Evolutionary conservation across 2,888 invertebrate species (phyloP).

Genomic region (Altica lythri): DNA sequence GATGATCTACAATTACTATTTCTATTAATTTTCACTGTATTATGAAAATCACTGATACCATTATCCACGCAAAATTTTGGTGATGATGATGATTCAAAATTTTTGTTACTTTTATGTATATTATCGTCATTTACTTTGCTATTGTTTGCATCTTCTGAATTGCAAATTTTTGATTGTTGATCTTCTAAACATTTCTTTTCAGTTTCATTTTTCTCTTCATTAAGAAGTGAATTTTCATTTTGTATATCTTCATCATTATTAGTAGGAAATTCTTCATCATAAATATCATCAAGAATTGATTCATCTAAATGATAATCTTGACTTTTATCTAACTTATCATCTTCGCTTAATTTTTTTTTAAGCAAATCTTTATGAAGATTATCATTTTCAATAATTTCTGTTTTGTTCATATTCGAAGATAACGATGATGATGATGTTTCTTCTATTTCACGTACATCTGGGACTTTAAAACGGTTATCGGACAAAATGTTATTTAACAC

Average conservation of each 20-base stretch:
- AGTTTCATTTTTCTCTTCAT: neutral
- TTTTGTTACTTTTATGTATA: neutral
- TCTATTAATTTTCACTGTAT: constrained; percentile 18
- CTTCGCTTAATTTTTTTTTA: neutral
- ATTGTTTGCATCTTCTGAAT: too few relatives aligned
- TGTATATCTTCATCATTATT: constrained; percentile 8
- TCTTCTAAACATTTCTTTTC: neutral
- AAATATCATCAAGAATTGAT: constrained; percentile 14
- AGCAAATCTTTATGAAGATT: too few relatives aligned
- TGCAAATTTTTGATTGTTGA: neutral
- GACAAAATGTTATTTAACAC: constrained; percentile 49
- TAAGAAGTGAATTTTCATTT: neutral
- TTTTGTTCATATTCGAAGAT: too few relatives aligned
- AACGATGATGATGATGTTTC: too few relatives aligned
- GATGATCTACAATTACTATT: constrained; percentile 33
- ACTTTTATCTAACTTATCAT: neutral
- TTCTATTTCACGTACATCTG: too few relatives aligned
- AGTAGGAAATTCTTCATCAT: constrained; percentile 6
- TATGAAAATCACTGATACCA: constrained; percentile 15
- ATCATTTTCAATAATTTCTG: constrained; percentile 15
- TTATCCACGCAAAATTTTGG: constrained; percentile 30
- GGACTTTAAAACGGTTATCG: constrained; percentile 42
- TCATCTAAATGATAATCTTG: too few relatives aligned
- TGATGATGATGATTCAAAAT: constrained; percentile 27
- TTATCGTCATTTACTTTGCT: neutral